A percentile compares a stretch with the other conserved stretches of the same genome.
phyloP scores from a whole-genome alignment of 2,888 invertebrate genomes.

The Venustoraphidia nigricollis region DNA sequence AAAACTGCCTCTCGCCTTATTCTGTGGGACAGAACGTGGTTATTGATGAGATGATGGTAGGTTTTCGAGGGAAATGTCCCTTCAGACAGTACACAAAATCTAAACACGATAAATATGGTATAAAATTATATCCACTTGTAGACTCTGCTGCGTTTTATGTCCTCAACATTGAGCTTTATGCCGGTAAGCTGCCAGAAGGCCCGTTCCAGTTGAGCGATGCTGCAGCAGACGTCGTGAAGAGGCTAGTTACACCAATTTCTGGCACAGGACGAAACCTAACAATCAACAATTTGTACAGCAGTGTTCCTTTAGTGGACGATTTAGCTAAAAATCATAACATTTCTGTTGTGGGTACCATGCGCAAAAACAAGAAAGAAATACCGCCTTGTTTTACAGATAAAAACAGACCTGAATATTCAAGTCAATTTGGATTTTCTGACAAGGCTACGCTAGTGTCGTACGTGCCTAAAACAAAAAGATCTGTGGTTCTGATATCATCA shows the following conservation, averaged over 20 bases:
- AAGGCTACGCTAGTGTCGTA: slow-evolving; percentile 9
- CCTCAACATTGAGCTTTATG: slow-evolving; percentile 14
- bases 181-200: slow-evolving; percentile 14
- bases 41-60: slow-evolving; percentile 16
- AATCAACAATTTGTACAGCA: slow-evolving; percentile 15
- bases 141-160: slow-evolving; percentile 12
- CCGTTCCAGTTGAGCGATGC: slow-evolving; percentile 7
- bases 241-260: slow-evolving; percentile 8
- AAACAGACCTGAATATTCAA: slow-evolving; percentile 1
- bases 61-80: slow-evolving; percentile 15
- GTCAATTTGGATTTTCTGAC: slow-evolving; percentile 7
- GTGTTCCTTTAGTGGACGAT: slow-evolving; percentile 7
- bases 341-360: slow-evolving; percentile 9
- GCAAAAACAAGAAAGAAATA: slow-evolving; percentile 10
- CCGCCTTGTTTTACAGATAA: not conserved
- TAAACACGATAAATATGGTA: slow-evolving; percentile 16
- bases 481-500: slow-evolving; percentile 7
- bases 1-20: slow-evolving; percentile 13
- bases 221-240: slow-evolving; percentile 8
- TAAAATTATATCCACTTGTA: slow-evolving; percentile 14
- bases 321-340: slow-evolving; percentile 8
- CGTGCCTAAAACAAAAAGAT: slow-evolving; percentile 8
- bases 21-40: slow-evolving; percentile 14
- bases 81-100: slow-evolving; percentile 13
- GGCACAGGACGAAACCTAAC: slow-evolving; percentile 14